A percentile compares a stretch with the other conserved stretches of the same genome.
phyloP scores from a whole-genome alignment of 2,888 invertebrate species.

The Meta bourneti region DNA sequence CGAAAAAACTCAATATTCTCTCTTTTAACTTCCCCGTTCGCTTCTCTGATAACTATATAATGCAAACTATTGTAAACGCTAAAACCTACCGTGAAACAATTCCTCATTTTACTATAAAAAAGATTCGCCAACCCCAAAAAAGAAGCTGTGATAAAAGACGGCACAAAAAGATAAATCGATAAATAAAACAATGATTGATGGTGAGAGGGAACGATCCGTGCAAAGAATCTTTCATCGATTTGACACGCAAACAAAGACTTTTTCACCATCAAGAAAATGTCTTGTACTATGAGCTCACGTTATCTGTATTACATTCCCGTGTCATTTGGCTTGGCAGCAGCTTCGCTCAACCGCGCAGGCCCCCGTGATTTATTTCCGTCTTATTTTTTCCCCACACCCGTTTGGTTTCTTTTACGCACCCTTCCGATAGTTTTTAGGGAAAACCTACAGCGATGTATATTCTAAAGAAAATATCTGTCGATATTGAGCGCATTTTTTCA shows the following conservation, averaged over 20 bases:
- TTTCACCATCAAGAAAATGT: constrained; percentile 65
- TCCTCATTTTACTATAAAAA: background rate
- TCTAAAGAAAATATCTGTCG: constrained; percentile 15
- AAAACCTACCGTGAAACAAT: too few species aligned
- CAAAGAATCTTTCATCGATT: constrained; percentile 67
- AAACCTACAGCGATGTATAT: constrained; percentile 15
- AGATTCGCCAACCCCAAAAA: background rate
- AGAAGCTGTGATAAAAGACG: constrained; percentile 29
- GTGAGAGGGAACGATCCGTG: constrained; percentile 46
- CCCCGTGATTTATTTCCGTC: constrained; percentile 35
- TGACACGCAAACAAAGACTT: constrained; percentile 70
- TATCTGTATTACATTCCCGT: constrained; percentile 64
- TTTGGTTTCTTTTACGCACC: background rate
- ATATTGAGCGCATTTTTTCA: too few species aligned
- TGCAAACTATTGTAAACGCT: too few species aligned
- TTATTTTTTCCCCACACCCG: background rate
- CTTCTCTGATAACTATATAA: too few species aligned
- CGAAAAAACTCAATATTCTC: too few species aligned
- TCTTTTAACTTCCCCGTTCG: too few species aligned
- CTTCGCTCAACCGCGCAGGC: background rate
- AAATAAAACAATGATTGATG: constrained; percentile 68
- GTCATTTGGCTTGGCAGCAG: constrained; percentile 47
- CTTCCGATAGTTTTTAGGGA: constrained; percentile 5
- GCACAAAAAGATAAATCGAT: constrained; percentile 49
- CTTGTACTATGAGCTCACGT: constrained; percentile 41